Conservation (phyloP, 1,140 invertebrate genomes). For the Lanistes nyassanus region DNA sequence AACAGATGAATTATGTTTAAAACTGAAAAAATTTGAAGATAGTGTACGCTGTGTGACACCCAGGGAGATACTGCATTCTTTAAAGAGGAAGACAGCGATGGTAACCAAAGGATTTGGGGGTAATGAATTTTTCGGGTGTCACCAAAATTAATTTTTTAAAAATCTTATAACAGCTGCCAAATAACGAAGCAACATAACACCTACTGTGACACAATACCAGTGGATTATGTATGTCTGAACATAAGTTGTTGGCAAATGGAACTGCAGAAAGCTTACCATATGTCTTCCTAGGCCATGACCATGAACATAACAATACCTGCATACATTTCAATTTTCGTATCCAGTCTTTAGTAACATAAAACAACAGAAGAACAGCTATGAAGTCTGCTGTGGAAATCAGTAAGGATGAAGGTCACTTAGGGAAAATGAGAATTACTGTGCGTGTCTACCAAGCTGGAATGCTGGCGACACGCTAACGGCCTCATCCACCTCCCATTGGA, state of each 20-base stretch:
- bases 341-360: neutral
- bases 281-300: too few species aligned
- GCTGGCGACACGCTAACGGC: slow-evolving; percentile 38
- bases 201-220: too few species aligned
- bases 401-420: neutral
- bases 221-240: too few species aligned
- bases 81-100: too few species aligned
- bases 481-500: slow-evolving; percentile 57
- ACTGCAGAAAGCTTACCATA: too few species aligned
- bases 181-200: neutral
- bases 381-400: neutral
- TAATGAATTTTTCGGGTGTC: too few species aligned
- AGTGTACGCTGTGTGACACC: neutral
- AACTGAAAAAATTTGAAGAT: neutral
- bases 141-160: neutral
- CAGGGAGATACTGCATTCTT: too few species aligned
- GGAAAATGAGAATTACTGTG: neutral
- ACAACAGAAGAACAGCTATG: neutral
- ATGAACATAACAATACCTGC: neutral
- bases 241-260: too few species aligned
- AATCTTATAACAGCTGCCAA: neutral
- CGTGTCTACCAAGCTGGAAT: slow-evolving; percentile 14
- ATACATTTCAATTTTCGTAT: neutral
- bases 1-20: neutral
- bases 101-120: too few species aligned